Evolutionary conservation across 2,888 invertebrate genomes (phyloP).

Genomic region (Drosophila suboccidentalis): DNA sequence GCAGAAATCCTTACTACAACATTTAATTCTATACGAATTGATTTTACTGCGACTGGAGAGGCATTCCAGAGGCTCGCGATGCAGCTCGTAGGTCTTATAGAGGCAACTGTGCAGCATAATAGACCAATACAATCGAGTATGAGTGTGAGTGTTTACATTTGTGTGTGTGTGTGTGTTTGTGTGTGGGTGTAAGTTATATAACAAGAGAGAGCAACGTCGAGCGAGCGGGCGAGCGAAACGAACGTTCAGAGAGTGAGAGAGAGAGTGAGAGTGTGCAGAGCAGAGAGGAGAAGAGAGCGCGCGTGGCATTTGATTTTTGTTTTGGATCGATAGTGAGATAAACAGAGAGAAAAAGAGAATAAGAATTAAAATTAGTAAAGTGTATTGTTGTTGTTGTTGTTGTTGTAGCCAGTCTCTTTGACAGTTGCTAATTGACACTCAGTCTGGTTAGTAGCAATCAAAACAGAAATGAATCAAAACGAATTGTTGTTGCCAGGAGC

Average conservation of each 20-base stretch:
- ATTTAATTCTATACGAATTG: slow-evolving; percentile 84
- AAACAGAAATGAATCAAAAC: slow-evolving; percentile 50
- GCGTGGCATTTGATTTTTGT: slow-evolving; percentile 24
- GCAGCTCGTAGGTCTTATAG: slow-evolving; percentile 85
- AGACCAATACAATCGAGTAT: slow-evolving; percentile 45
- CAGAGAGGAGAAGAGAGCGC: slow-evolving; percentile 34
- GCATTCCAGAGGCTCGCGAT: slow-evolving; percentile 85
- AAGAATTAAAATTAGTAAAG: slow-evolving; percentile 53
- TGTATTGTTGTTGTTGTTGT: slow-evolving; percentile 29
- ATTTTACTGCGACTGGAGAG: slow-evolving; percentile 84
- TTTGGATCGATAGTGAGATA: slow-evolving; percentile 23
- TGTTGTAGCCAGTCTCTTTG: slow-evolving; percentile 43
- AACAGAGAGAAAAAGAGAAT: slow-evolving; percentile 27
- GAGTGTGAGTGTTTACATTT: slow-evolving; percentile 21
- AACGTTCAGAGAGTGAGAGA: slow-evolving; percentile 21
- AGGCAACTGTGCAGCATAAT: slow-evolving; percentile 81
- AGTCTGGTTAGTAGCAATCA: slow-evolving; percentile 70
- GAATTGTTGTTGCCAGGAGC: slow-evolving; percentile 34
- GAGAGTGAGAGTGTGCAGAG: slow-evolving; percentile 28
- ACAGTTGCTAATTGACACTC: slow-evolving; percentile 64
- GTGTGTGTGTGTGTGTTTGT: slow-evolving; percentile 16
- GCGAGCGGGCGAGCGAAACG: slow-evolving; percentile 39
- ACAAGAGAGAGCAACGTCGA: slow-evolving; percentile 37
- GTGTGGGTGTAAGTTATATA: slow-evolving; percentile 1
- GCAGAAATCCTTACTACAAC: slow-evolving; percentile 86